phyloP scores from a whole-genome alignment of 2,113 vertebrate species.

The Paedocypris sp. region DNA sequence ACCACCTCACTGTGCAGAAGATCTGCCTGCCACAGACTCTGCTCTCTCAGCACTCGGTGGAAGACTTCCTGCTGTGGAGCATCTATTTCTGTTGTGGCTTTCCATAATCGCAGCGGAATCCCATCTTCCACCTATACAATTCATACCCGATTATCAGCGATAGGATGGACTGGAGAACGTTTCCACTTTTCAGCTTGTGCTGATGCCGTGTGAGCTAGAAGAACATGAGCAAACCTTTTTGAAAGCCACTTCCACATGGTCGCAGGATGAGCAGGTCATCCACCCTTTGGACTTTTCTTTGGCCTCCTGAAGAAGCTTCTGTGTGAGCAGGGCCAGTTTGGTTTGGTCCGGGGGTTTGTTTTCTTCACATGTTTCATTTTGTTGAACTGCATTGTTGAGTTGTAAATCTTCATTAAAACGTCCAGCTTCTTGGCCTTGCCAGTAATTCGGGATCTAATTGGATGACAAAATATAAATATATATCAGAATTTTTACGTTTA shows the following conservation, averaged over 20 bases:
- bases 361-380: background rate
- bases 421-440: constrained; percentile 36
- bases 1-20: constrained; percentile 50
- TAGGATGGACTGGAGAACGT: too few relatives aligned
- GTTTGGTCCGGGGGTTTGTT: background rate
- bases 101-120: constrained; percentile 58
- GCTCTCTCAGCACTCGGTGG: constrained; percentile 56
- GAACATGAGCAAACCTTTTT: constrained; percentile 55
- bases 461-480: background rate
- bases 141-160: background rate
- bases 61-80: constrained; percentile 51
- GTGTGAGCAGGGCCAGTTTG: constrained; percentile 44
- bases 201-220: background rate
- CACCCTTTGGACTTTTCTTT: constrained; percentile 53
- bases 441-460: constrained; percentile 56
- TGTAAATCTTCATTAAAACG: background rate
- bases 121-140: constrained; percentile 53
- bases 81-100: constrained; percentile 57
- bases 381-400: constrained; percentile 17
- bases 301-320: constrained; percentile 51
- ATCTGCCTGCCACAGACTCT: constrained; percentile 50
- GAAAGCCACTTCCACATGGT: constrained; percentile 54
- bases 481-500: too few relatives aligned
- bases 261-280: constrained; percentile 45
- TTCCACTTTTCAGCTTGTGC: too few relatives aligned